phyloP scores from a whole-genome alignment of 2,797 vertebrate species.

The Pempheris klunzingeri region DNA sequence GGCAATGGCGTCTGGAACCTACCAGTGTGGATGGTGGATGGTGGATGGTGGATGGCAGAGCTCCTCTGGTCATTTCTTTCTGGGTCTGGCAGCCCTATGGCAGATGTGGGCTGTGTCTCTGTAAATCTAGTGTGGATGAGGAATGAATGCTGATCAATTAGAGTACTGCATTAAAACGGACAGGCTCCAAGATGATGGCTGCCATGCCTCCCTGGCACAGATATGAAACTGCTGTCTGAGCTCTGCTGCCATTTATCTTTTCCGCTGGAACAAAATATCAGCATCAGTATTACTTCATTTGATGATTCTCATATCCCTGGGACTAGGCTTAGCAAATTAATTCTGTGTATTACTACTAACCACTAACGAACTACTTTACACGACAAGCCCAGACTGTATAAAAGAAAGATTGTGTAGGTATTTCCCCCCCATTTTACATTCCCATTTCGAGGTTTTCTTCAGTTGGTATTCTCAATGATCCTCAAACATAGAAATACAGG shows the following conservation, averaged over 20 bases:
- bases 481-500: background rate
- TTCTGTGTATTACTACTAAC: too few relatives aligned
- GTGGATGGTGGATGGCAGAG: slow-evolving; percentile 54
- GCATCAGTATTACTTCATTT: slow-evolving; percentile 17
- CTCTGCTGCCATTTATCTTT: slow-evolving; percentile 24
- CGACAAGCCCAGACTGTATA: background rate
- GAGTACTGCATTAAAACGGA: slow-evolving; percentile 62
- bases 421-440: background rate
- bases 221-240: slow-evolving; percentile 23
- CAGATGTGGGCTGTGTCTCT: slow-evolving; percentile 50
- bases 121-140: slow-evolving; percentile 70
- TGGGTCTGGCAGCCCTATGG: slow-evolving; percentile 60
- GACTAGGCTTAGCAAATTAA: slow-evolving; percentile 8
- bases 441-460: background rate
- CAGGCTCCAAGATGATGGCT: slow-evolving; percentile 46
- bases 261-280: background rate
- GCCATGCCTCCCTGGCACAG: slow-evolving; percentile 36
- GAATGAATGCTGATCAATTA: slow-evolving; percentile 77
- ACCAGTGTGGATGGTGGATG: slow-evolving; percentile 55
- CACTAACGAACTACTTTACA: background rate
- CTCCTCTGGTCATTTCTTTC: slow-evolving; percentile 66
- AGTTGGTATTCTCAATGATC: background rate
- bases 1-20: slow-evolving; percentile 44
- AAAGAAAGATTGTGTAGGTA: background rate
- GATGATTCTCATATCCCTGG: background rate